A percentile compares a stretch with the other conserved stretches of the same genome.
Evolutionary conservation across 2,888 invertebrate genomes (phyloP).

Genomic region (Drosophila ustulata): DNA sequence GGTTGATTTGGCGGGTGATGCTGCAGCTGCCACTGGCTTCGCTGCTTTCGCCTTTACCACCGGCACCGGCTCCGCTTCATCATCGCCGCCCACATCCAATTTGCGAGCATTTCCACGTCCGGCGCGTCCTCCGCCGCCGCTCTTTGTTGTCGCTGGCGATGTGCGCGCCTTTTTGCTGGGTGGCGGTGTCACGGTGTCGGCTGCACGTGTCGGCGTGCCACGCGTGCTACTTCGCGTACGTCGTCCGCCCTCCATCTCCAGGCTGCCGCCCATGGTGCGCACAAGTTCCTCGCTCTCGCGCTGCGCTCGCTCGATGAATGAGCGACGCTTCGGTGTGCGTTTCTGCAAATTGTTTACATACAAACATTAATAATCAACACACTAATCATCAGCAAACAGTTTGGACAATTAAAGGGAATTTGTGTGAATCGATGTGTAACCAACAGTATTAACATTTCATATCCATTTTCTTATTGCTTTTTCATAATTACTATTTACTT

Average conservation of each 20-base stretch:
- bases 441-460: neutral
- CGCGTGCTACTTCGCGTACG: conserved; percentile 84
- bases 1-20: conserved; percentile 21
- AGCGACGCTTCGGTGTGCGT: conserved; percentile 84
- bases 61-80: conserved; percentile 64
- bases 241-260: conserved; percentile 84
- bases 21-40: conserved; percentile 3
- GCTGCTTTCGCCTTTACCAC: conserved; percentile 41
- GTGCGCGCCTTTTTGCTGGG: conserved; percentile 82
- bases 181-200: conserved; percentile 81
- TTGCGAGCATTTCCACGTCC: conserved; percentile 79
- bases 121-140: conserved; percentile 68
- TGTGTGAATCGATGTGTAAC: conserved; percentile 23
- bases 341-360: conserved; percentile 71
- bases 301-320: conserved; percentile 84
- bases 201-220: conserved; percentile 79
- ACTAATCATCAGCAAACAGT: neutral
- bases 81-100: conserved; percentile 70
- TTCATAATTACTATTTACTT: too few relatives aligned
- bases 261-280: conserved; percentile 83
- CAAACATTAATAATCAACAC: conserved; percentile 11
- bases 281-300: conserved; percentile 84
- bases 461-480: too few relatives aligned
- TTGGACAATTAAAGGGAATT: conserved; percentile 9
- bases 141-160: conserved; percentile 70